Evolutionary conservation across 2,113 vertebrate genomes (phyloP).

Genomic region (Aphelocoma coerulescens): DNA sequence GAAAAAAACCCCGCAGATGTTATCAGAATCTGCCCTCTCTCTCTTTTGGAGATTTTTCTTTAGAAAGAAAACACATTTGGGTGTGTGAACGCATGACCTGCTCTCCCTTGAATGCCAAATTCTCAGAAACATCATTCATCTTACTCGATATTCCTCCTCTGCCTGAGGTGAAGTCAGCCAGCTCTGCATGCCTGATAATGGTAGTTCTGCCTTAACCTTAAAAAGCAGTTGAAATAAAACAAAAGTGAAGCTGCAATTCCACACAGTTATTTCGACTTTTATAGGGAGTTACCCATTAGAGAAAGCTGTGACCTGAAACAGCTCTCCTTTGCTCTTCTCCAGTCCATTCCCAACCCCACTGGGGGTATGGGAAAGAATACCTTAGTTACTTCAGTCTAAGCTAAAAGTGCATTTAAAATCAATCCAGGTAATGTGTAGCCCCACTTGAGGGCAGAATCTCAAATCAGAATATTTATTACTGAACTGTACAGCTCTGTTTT

Average conservation of each 20-base stretch:
- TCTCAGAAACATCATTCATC: background rate
- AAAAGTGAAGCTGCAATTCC: background rate
- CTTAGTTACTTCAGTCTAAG: background rate
- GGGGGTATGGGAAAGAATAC: background rate
- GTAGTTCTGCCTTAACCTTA: background rate
- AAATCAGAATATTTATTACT: conserved; percentile 2
- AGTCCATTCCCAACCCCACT: background rate
- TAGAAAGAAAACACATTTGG: background rate
- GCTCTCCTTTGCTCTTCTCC: background rate
- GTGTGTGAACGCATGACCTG: background rate
- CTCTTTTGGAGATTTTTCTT: background rate
- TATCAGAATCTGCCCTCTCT: background rate
- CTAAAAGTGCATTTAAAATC: conserved; percentile 29
- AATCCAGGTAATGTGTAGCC: background rate
- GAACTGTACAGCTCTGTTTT: conserved; percentile 9
- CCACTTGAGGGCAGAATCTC: conserved; percentile 8
- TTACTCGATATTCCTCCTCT: background rate
- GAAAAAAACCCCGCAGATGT: fast-evolving
- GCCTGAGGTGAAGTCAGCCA: background rate
- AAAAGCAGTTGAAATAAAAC: background rate
- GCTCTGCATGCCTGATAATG: background rate
- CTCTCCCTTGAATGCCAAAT: background rate
- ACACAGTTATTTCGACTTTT: background rate
- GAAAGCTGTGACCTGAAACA: background rate
- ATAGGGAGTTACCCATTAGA: background rate